phyloP scores from a whole-genome alignment of 2,888 invertebrate species.

The Crossocerus cetratus region DNA sequence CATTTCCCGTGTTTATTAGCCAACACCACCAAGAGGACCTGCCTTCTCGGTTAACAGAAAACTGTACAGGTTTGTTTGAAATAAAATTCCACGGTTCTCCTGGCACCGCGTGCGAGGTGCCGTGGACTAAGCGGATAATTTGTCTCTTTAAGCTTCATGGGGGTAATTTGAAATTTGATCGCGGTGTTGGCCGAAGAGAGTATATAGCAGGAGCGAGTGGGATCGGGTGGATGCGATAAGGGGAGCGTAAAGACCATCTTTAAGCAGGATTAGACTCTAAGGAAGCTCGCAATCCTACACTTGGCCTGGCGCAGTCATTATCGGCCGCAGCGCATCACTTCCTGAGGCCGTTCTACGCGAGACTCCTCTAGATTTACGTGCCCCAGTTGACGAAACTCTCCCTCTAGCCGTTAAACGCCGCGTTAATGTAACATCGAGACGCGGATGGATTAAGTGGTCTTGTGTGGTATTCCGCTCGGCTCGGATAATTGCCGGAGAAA shows the following conservation, averaged over 20 bases:
- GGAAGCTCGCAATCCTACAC: constrained; percentile 19
- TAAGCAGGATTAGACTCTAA: constrained; percentile 45
- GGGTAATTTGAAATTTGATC: background rate
- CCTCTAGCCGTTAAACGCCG: no score
- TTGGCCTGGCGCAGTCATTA: constrained; percentile 21
- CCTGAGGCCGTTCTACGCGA: background rate
- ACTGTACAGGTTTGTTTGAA: no score
- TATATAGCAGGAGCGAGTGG: no score
- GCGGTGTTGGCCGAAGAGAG: background rate
- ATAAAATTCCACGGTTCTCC: no score
- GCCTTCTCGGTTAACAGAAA: no score
- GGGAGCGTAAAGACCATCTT: constrained; percentile 34
- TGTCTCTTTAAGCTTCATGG: background rate
- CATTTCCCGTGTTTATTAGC: constrained; percentile 4
- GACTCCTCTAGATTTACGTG: background rate
- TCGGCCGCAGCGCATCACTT: background rate
- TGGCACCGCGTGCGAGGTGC: no score
- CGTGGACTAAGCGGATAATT: no score
- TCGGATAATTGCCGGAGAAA: no score
- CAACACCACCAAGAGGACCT: no score
- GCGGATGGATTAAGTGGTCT: no score
- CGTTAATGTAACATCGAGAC: no score
- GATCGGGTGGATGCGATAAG: constrained; percentile 26
- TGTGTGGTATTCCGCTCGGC: no score
- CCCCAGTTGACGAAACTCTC: background rate